Evolutionary conservation across 1,140 invertebrate genomes (phyloP).

Genomic region (Orchestia grillus): DNA sequence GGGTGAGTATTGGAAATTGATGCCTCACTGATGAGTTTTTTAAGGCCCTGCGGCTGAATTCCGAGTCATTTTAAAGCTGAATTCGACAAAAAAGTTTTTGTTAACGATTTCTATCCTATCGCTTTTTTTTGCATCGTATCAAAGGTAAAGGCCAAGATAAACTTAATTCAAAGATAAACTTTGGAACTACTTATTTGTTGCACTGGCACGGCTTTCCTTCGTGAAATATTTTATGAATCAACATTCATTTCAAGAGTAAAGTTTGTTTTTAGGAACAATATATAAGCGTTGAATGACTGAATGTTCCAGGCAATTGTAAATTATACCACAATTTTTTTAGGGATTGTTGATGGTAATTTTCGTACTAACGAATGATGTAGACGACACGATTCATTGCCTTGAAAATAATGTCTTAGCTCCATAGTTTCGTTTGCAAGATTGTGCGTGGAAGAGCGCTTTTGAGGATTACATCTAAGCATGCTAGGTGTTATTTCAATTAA

Average conservation of each 20-base stretch:
- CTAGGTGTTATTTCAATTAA: background rate
- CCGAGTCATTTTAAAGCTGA: background rate
- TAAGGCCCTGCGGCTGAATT: background rate
- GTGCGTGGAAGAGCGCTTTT: background rate
- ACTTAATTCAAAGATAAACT: no score
- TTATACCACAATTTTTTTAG: background rate
- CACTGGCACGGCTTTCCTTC: no score
- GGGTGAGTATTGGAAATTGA: slow-evolving; percentile 73
- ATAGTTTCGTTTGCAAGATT: background rate
- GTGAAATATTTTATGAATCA: background rate
- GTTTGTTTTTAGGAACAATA: background rate
- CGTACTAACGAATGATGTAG: no score
- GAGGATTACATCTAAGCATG: background rate
- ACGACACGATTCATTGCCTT: no score
- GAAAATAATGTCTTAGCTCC: no score
- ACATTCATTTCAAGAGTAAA: background rate
- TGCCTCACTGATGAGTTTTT: background rate
- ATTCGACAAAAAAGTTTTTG: background rate
- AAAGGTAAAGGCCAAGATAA: no score
- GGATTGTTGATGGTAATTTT: no score
- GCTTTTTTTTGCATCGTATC: background rate
- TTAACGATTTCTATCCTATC: background rate
- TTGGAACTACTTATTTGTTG: no score
- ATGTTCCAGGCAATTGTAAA: background rate
- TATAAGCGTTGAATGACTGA: background rate